Evolutionary conservation across 2,797 vertebrate genomes (phyloP).

Genomic region (Hemitrygon akajei): DNA sequence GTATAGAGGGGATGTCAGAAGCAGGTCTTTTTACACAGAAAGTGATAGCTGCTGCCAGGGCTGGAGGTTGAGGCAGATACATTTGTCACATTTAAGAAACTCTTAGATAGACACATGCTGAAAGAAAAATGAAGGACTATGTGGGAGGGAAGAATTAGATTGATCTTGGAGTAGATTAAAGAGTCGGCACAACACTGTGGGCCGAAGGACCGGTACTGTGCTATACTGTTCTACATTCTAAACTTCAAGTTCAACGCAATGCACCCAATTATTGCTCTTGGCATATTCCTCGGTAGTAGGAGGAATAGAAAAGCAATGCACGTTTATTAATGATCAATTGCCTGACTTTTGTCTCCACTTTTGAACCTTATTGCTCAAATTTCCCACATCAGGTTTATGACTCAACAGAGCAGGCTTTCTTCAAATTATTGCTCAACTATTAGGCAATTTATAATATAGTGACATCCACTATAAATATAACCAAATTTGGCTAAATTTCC

Average conservation of each 20-base stretch:
- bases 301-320: neutral
- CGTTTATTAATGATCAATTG: neutral
- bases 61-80: no score
- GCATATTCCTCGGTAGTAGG: neutral
- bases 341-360: neutral
- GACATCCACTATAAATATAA: neutral
- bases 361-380: neutral
- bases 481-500: neutral
- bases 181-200: no score
- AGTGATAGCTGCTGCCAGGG: no score
- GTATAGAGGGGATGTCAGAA: no score
- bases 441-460: neutral
- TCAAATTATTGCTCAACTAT: neutral
- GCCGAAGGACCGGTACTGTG: no score
- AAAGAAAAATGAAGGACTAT: no score
- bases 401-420: neutral
- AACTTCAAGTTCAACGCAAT: neutral
- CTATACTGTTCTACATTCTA: neutral
- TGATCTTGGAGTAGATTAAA: no score
- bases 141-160: no score
- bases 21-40: no score
- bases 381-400: neutral
- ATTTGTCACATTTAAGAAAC: no score
- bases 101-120: no score
- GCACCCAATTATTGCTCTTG: neutral